These are phyloP conservation scores for Eristalis tenax DNA, from an alignment of 2,888 invertebrate species.

Conservation along the genomic window DNA sequence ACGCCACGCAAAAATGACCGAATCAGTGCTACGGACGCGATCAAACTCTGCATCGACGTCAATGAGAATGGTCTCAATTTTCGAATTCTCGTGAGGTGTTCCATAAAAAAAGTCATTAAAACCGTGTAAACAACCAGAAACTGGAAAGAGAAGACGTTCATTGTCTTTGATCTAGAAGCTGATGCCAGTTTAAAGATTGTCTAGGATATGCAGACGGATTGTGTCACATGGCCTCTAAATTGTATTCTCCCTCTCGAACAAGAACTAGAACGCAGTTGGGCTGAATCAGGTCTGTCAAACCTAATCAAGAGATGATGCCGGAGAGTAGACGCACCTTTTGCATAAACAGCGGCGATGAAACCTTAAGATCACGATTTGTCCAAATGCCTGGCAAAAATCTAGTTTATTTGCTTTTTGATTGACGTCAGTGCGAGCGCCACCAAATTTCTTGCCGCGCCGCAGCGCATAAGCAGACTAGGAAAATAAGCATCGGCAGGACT, in stretches of 20 bases:
- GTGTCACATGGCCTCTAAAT: background rate
- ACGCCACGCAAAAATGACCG: background rate
- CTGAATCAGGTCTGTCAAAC: no score
- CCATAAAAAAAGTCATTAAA: constrained; percentile 12
- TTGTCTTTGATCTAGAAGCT: background rate
- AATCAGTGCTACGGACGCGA: no score
- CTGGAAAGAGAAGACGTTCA: background rate
- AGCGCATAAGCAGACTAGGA: background rate
- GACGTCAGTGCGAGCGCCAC: background rate
- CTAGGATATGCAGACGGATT: background rate
- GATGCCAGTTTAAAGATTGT: constrained; percentile 5
- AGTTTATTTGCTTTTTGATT: background rate
- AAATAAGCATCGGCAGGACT: background rate
- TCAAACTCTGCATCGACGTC: background rate
- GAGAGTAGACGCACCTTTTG: background rate
- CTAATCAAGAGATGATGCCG: background rate
- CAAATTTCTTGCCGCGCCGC: background rate
- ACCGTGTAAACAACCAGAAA: background rate
- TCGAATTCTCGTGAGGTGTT: background rate
- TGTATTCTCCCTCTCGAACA: background rate
- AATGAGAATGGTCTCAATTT: background rate
- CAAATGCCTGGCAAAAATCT: background rate
- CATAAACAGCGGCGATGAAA: background rate
- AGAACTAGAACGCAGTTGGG: background rate
- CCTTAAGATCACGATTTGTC: background rate